Percentiles rank a stretch among this genome's conserved stretches.
These are phyloP conservation scores for Poeciliopsis turneri DNA, from an alignment of 2,797 vertebrate species.

Conservation along the genomic window DNA sequence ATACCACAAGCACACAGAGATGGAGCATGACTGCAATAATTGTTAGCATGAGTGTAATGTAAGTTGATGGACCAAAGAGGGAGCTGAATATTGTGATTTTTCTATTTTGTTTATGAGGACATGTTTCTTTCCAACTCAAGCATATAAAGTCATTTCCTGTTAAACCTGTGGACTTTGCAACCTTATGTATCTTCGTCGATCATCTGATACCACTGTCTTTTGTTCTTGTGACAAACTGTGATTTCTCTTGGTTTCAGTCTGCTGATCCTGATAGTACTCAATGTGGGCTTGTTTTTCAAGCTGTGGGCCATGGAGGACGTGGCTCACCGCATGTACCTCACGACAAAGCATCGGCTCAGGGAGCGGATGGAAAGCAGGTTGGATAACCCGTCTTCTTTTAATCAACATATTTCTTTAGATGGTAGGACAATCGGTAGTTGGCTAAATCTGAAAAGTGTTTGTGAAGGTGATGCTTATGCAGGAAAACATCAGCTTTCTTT, in stretches of 20 bases:
- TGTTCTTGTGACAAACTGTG: background rate
- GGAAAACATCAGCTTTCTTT: background rate
- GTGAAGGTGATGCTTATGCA: background rate
- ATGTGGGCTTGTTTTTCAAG: conserved; percentile 92
- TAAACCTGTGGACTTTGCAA: background rate
- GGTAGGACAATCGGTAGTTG: background rate
- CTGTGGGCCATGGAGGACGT: conserved; percentile 95
- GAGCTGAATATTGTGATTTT: background rate
- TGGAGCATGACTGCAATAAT: conserved; percentile 74
- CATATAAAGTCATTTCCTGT: background rate
- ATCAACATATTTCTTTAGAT: background rate
- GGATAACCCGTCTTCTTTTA: conserved; percentile 28
- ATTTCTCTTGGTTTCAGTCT: conserved; percentile 77
- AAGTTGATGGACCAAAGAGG: conserved; percentile 53
- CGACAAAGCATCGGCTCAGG: conserved; percentile 80
- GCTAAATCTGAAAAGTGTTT: background rate
- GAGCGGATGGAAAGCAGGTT: conserved; percentile 86
- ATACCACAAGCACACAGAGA: conserved; percentile 51
- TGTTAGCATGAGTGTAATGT: conserved; percentile 82
- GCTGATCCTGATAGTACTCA: conserved; percentile 88
- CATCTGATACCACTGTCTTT: background rate
- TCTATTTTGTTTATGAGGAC: too few relatives aligned
- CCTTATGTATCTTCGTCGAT: background rate
- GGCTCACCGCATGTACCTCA: conserved; percentile 87
- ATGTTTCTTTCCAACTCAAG: background rate